Percentiles rank a stretch among this genome's conserved stretches.
Evolutionary conservation across 2,888 invertebrate species (phyloP).

Genomic region (Drosophila mulleri): DNA sequence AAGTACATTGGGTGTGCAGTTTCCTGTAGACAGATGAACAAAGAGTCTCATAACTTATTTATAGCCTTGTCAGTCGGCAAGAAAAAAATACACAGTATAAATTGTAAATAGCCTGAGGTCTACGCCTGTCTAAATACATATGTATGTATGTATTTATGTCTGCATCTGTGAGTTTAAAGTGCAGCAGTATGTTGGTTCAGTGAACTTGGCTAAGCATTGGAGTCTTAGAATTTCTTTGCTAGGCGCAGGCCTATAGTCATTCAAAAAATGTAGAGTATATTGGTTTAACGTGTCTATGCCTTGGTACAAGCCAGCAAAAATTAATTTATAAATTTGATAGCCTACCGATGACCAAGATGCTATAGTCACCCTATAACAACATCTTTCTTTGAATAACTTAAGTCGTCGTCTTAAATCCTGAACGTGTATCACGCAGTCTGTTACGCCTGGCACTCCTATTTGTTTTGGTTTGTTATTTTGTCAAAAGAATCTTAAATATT

Average conservation of each 20-base stretch:
- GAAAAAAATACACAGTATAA: slow-evolving; percentile 31
- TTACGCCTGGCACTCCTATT: neutral
- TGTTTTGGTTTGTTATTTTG: neutral
- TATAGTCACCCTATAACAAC: neutral
- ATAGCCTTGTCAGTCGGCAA: slow-evolving; percentile 19
- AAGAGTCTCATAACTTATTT: slow-evolving; percentile 47
- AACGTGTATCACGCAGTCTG: neutral
- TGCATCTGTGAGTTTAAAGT: slow-evolving; percentile 25
- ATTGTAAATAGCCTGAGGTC: slow-evolving; percentile 30
- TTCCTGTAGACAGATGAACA: slow-evolving; percentile 32
- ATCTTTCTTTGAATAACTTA: neutral
- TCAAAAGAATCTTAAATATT: neutral
- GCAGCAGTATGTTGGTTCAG: slow-evolving; percentile 58
- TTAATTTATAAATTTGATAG: too few relatives aligned
- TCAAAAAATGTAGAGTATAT: neutral
- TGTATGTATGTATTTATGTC: neutral
- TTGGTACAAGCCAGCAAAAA: too few relatives aligned
- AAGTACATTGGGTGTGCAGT: slow-evolving; percentile 23
- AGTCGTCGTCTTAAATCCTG: neutral
- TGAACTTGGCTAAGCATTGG: slow-evolving; percentile 45
- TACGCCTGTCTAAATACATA: slow-evolving; percentile 17
- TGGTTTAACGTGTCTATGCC: neutral
- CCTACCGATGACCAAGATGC: neutral
- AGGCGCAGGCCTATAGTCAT: neutral
- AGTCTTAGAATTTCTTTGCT: neutral